Evolutionary conservation across 1,140 invertebrate species (phyloP).

Genomic region (Armadillidium nasatum): DNA sequence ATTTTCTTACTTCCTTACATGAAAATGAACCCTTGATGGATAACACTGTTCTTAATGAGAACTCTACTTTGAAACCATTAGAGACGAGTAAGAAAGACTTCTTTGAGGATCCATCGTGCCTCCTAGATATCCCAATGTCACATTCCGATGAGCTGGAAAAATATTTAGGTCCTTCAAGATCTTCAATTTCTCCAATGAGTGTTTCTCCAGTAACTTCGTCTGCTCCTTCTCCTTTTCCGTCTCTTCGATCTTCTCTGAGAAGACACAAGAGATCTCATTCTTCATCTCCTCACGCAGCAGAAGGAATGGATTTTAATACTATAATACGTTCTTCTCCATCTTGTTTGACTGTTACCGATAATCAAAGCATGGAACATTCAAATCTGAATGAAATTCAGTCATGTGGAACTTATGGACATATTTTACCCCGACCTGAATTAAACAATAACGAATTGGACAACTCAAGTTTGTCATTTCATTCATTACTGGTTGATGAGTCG

Average conservation of each 20-base stretch:
- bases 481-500: conserved; percentile 20
- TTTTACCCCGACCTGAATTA: conserved; percentile 34
- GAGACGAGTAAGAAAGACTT: conserved; percentile 7
- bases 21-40: conserved; percentile 27
- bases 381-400: conserved; percentile 16
- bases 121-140: conserved; percentile 30
- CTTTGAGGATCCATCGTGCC: conserved; percentile 13
- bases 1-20: conserved; percentile 32
- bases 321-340: conserved; percentile 38
- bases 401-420: conserved; percentile 37
- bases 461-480: conserved; percentile 32
- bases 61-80: background rate
- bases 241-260: conserved; percentile 35
- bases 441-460: conserved; percentile 32
- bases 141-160: conserved; percentile 21
- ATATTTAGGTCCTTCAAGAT: conserved; percentile 25
- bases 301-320: conserved; percentile 37
- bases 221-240: conserved; percentile 37
- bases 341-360: conserved; percentile 25
- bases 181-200: conserved; percentile 38
- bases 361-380: background rate
- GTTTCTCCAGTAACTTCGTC: conserved; percentile 35
- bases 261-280: conserved; percentile 35
- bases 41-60: conserved; percentile 16
- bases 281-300: conserved; percentile 33